Conservation (phyloP, 2,888 invertebrate genomes). For the Chrysolina haemoptera region DNA sequence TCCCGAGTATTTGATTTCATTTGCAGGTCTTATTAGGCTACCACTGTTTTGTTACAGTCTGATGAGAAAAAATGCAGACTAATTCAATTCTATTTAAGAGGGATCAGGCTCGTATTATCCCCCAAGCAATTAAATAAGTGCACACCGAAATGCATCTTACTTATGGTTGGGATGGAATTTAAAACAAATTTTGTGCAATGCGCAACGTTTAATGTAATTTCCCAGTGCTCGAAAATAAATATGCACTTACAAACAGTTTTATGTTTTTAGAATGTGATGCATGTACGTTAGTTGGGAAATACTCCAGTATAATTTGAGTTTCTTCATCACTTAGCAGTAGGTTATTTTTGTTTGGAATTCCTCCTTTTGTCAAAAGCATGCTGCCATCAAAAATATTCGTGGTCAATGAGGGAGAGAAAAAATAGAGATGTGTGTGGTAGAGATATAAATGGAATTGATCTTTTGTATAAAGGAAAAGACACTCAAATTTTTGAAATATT, state of each 20-base stretch:
- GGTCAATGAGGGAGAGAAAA: too few relatives aligned
- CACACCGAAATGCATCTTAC: background rate
- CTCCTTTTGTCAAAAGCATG: too few relatives aligned
- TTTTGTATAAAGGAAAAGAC: too few relatives aligned
- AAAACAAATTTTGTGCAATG: slow-evolving; percentile 19
- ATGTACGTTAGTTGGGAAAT: slow-evolving; percentile 6
- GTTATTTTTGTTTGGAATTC: background rate
- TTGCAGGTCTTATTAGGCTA: too few relatives aligned
- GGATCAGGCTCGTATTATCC: background rate
- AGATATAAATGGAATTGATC: too few relatives aligned
- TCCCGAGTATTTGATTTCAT: too few relatives aligned
- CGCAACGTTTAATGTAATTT: slow-evolving; percentile 6
- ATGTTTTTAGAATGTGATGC: slow-evolving; percentile 17
- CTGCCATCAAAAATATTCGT: too few relatives aligned
- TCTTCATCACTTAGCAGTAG: background rate
- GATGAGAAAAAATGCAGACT: background rate
- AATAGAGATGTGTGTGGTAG: too few relatives aligned
- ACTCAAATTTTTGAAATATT: too few relatives aligned
- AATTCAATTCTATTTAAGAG: background rate
- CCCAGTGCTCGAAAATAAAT: slow-evolving; percentile 2
- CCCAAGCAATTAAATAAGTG: background rate
- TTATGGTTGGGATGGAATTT: background rate
- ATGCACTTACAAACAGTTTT: slow-evolving; percentile 11
- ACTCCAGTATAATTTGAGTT: slow-evolving; percentile 3
- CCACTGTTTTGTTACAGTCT: background rate